phyloP scores from a whole-genome alignment of 1,140 invertebrate species.

The Sycophila sp. region DNA sequence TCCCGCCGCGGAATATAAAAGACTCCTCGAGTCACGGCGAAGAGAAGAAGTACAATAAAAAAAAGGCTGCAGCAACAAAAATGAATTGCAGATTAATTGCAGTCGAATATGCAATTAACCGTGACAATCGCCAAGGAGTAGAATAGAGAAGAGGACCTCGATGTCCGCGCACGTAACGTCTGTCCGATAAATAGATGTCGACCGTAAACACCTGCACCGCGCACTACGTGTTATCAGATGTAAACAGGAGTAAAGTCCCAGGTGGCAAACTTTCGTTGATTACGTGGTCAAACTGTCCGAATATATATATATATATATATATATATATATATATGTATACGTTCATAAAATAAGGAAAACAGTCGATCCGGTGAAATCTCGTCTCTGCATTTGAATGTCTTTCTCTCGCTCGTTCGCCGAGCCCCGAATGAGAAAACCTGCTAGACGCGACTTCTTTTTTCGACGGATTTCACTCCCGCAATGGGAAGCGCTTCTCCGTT shows the following conservation, averaged over 20 bases:
- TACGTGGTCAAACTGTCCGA: slow-evolving; percentile 2
- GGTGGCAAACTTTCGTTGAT: too few species aligned
- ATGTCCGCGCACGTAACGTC: too few species aligned
- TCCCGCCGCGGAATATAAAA: too few species aligned
- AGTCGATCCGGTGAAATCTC: slow-evolving; percentile 49
- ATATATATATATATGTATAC: background rate
- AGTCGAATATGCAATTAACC: slow-evolving; percentile 21
- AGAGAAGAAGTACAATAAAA: background rate
- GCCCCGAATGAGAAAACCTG: too few species aligned
- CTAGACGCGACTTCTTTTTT: too few species aligned
- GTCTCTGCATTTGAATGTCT: slow-evolving; percentile 44
- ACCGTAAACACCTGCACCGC: too few species aligned
- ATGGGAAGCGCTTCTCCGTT: too few species aligned
- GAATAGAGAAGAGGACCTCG: slow-evolving; percentile 7
- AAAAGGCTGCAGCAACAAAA: background rate
- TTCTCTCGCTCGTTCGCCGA: slow-evolving; percentile 38
- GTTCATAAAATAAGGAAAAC: too few species aligned
- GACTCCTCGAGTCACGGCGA: background rate
- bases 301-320: background rate
- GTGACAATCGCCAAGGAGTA: slow-evolving; percentile 1
- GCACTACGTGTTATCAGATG: too few species aligned
- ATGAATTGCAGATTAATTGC: slow-evolving; percentile 18
- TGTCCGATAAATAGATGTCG: too few species aligned
- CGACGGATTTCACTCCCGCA: slow-evolving; percentile 12
- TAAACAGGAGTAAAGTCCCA: too few species aligned